phyloP scores from a whole-genome alignment of 2,888 invertebrate genomes.

The Cylloceria caligata region DNA sequence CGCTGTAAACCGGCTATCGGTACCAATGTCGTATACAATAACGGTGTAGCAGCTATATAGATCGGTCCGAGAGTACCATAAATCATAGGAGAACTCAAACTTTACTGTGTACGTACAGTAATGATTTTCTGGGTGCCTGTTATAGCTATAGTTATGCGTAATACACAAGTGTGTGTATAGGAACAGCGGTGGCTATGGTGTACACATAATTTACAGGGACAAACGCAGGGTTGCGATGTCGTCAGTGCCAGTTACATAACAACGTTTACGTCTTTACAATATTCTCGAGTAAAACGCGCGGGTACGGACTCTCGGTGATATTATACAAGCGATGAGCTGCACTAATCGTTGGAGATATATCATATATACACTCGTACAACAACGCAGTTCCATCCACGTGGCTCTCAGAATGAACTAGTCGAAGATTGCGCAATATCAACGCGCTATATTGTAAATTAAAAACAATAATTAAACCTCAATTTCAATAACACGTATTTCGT shows the following conservation, averaged over 20 bases:
- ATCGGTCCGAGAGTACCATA: neutral
- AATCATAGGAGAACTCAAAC: constrained; percentile 45
- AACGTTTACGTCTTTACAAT: constrained; percentile 61
- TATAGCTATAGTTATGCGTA: constrained; percentile 16
- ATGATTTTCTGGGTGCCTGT: neutral
- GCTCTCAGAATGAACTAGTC: constrained; percentile 34
- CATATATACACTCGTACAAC: neutral
- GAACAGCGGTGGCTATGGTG: constrained; percentile 39
- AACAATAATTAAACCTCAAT: neutral
- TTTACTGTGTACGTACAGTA: constrained; percentile 8
- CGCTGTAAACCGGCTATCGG: constrained; percentile 37
- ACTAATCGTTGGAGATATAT: constrained; percentile 36
- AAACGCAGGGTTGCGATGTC: constrained; percentile 51
- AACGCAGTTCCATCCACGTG: constrained; percentile 37
- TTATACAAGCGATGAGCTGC: constrained; percentile 48
- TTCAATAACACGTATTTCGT: neutral
- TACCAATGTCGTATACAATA: constrained; percentile 51
- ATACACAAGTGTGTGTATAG: constrained; percentile 4
- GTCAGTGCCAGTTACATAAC: constrained; percentile 62
- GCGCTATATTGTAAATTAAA: neutral
- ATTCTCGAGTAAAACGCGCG: constrained; percentile 20
- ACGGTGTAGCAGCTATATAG: constrained; percentile 18
- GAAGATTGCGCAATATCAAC: constrained; percentile 50
- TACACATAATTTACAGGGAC: constrained; percentile 53
- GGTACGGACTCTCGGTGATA: neutral